These are phyloP conservation scores for Margaritifera margaritifera DNA, from an alignment of 2,888 invertebrate genomes.

Conservation along the genomic window DNA sequence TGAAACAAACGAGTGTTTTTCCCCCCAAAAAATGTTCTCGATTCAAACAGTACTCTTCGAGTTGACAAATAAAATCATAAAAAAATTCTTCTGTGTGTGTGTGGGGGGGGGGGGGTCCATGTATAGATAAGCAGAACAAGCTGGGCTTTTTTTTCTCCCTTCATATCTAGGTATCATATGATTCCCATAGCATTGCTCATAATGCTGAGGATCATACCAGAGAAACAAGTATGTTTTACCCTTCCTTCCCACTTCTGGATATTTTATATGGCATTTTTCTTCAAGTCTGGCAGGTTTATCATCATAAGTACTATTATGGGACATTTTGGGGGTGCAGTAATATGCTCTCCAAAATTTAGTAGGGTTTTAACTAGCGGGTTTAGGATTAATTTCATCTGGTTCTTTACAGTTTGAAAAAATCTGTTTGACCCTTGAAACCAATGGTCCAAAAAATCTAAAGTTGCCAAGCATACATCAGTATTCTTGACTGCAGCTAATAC, in stretches of 20 bases:
- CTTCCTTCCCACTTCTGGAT: neutral
- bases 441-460: no score
- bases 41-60: constrained; percentile 1
- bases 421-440: no score
- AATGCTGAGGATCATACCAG: neutral
- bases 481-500: no score
- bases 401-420: no score
- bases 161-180: neutral
- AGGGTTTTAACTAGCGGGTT: neutral
- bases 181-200: constrained; percentile 2
- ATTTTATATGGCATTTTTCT: neutral
- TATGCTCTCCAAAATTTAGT: neutral
- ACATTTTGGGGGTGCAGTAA: neutral
- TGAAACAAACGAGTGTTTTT: neutral
- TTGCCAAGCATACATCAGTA: no score
- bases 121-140: neutral
- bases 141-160: neutral
- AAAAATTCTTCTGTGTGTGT: no score
- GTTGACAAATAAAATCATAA: neutral
- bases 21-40: neutral
- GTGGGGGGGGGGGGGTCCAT: neutral
- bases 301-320: neutral
- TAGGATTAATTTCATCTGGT: no score
- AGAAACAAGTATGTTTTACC: neutral
- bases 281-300: neutral